Percentiles rank a stretch among this genome's conserved stretches.
These are phyloP conservation scores for Sebastes kiyomatsui DNA, from an alignment of 2,797 vertebrate genomes.

Conservation along the genomic window DNA sequence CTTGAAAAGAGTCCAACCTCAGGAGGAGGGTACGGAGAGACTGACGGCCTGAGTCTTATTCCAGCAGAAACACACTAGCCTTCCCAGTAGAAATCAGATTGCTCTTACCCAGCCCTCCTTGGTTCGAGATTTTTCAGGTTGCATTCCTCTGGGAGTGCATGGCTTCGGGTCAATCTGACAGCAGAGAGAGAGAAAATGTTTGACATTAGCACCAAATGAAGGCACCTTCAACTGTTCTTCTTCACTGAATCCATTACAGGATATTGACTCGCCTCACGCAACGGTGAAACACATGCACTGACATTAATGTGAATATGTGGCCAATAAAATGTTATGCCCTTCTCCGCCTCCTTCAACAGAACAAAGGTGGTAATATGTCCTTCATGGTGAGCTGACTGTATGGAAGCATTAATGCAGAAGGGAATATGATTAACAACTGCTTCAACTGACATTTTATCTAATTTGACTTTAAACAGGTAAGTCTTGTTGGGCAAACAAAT, in stretches of 20 bases:
- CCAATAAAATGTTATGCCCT: background rate
- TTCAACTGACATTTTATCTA: constrained; percentile 4
- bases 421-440: background rate
- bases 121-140: constrained; percentile 94
- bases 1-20: constrained; percentile 26
- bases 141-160: constrained; percentile 99
- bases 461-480: constrained; percentile 54
- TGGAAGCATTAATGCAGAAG: background rate
- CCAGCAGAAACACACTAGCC: constrained; percentile 48
- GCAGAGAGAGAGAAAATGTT: constrained; percentile 49
- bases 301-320: constrained; percentile 11
- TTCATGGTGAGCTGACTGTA: background rate
- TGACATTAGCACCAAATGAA: constrained; percentile 59
- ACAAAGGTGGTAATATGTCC: background rate
- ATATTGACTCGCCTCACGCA: constrained; percentile 1
- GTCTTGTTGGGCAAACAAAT: constrained; percentile 40
- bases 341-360: background rate
- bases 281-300: background rate
- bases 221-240: constrained; percentile 62
- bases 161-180: constrained; percentile 98
- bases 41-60: constrained; percentile 19
- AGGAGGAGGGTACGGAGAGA: constrained; percentile 15
- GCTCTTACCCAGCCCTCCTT: constrained; percentile 98
- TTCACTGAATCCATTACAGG: constrained; percentile 11
- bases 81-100: constrained; percentile 55